Conservation (phyloP, 2,113 vertebrate genomes). For the Neogobius melanostomus region DNA sequence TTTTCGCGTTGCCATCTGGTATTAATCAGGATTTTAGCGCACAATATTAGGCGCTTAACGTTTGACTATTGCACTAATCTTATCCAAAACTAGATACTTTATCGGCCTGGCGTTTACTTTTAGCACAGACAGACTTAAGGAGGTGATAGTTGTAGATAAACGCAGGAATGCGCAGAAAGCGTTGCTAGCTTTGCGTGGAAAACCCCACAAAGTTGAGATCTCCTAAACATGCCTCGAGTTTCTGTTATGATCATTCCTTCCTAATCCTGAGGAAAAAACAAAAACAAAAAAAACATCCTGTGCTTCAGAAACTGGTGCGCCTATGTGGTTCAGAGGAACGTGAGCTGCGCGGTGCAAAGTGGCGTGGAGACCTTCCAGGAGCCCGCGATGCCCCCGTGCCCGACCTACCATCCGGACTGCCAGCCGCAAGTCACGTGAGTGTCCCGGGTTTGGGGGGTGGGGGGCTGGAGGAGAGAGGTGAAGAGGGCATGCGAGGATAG, state of each 20-base stretch:
- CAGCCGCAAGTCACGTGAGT: conserved; percentile 77
- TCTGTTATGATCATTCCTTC: neutral
- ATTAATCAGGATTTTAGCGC: neutral
- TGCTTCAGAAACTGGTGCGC: conserved; percentile 93
- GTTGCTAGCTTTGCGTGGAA: no score
- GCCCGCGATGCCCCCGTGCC: conserved; percentile 84
- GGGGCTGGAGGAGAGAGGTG: conserved; percentile 21
- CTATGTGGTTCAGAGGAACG: conserved; percentile 91
- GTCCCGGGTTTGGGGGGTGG: conserved; percentile 16
- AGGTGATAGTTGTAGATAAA: conserved; percentile 54
- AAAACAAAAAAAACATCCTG: conserved; percentile 4
- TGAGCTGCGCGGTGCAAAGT: conserved; percentile 91
- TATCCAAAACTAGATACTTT: neutral
- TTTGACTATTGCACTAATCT: neutral
- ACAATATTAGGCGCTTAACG: conserved; percentile 4
- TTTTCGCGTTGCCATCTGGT: neutral
- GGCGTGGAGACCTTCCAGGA: conserved; percentile 87
- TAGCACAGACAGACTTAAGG: conserved; percentile 19
- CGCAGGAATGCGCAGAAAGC: conserved; percentile 29
- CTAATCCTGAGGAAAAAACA: neutral
- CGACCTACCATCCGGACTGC: conserved; percentile 86
- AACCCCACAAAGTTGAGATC: neutral
- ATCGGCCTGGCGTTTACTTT: conserved; percentile 43
- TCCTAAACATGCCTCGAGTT: neutral
- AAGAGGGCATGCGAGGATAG: conserved; percentile 33